Evolutionary conservation across 2,797 vertebrate species (phyloP).

Genomic region (Artibeus jamaicensis): DNA sequence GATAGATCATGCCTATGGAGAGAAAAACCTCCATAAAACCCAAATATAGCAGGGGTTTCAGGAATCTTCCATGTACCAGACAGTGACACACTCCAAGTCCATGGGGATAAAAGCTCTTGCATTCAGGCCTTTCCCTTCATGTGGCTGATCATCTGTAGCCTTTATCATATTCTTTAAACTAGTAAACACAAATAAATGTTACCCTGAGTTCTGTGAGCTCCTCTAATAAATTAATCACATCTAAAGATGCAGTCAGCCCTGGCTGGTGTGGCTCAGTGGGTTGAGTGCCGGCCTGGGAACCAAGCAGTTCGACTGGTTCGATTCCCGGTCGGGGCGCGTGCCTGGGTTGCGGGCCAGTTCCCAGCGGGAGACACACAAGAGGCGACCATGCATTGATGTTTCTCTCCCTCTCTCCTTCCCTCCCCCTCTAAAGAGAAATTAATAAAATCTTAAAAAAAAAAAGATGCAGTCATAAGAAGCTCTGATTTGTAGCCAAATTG

Average conservation of each 20-base stretch:
- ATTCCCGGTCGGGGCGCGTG: no score
- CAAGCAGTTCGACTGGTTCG: no score
- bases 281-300: no score
- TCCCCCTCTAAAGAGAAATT: no score
- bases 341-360: no score
- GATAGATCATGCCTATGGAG: background rate
- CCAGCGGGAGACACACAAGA: no score
- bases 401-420: no score
- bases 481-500: background rate
- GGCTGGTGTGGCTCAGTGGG: no score
- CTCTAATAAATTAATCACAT: background rate
- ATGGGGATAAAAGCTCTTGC: background rate
- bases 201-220: background rate
- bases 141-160: background rate
- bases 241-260: background rate
- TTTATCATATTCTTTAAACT: background rate
- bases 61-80: background rate
- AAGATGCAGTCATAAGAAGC: background rate
- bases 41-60: background rate
- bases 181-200: background rate
- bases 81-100: rapidly evolving
- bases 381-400: no score
- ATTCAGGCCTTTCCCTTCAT: background rate
- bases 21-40: background rate
- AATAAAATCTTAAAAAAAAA: no score